Conservation (phyloP, 2,113 vertebrate species). For the Anoura caudifer region DNA sequence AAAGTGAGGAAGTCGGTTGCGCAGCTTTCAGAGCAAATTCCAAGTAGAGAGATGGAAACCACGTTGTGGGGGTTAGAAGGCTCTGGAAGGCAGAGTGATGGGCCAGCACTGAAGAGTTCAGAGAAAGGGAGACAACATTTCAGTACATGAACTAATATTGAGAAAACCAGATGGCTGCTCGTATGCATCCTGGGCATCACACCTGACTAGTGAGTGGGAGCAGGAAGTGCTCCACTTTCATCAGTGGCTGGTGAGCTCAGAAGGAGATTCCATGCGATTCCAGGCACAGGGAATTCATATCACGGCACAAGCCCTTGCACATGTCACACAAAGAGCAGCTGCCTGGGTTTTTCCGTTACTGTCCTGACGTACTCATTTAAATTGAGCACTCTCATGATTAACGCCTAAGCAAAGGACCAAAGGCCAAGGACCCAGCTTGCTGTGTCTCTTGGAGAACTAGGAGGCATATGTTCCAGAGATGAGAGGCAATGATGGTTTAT, state of each 20-base stretch:
- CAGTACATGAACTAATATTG: neutral
- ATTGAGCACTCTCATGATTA: neutral
- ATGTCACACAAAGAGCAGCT: neutral
- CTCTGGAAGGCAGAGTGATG: neutral
- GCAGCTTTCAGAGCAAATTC: neutral
- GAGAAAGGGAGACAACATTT: neutral
- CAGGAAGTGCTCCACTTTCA: neutral
- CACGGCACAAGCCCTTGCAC: neutral
- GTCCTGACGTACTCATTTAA: neutral
- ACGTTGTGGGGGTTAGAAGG: neutral
- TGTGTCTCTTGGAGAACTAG: conserved; percentile 13
- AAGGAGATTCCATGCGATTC: neutral
- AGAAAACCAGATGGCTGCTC: neutral
- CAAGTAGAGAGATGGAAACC: neutral
- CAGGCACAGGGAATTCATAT: neutral
- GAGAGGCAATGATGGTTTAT: conserved; percentile 1
- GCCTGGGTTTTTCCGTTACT: neutral
- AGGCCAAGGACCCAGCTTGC: neutral
- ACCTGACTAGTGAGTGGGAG: neutral
- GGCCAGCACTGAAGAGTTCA: neutral
- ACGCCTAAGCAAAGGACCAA: neutral
- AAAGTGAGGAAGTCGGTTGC: no score
- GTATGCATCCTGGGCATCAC: neutral
- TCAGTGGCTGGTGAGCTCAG: neutral
- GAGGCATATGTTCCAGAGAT: neutral